Base-by-base conservation (phyloP, 2,113 vertebrate species). In the Psephotus haematonotus region DNA sequence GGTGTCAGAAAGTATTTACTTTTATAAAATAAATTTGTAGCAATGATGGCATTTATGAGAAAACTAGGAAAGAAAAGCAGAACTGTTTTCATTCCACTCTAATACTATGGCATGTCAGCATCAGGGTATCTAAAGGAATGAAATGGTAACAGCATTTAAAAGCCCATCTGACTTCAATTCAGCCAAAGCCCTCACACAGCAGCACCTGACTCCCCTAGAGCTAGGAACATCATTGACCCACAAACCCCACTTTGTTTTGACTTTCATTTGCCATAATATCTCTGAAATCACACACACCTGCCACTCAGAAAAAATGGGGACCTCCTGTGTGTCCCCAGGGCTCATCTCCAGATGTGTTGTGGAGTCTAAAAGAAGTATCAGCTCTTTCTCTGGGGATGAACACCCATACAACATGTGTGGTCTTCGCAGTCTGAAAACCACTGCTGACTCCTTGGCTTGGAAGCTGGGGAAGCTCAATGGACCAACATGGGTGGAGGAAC, bases 91-190 rank as follows among this genome's bases (percentile, higher is more conserved):
- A 82, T 71, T 86, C 46, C 60, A 79, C 2, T 2, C 20, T 25
- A 68, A 20, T 50, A 44, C n/a, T 83, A 37, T 7, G 2, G 6
- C 22, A 12, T 49, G 63, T 75, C n/a, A 68, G 39, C 52, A 82
- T 65, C 59, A 77, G 57, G 19, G 9, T 68, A 68, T 65, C 46
- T 59, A 71, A 83, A 84, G 46, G 55, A 92, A 79, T 0, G 6
- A 80, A 79, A 82, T 44, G 3, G 44, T 39, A 83, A 86, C 15
- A 47, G 28, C 37, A 62, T 55, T 75, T 85, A 76, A 87, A 93
- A 90, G 59, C 44, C 16, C 69, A 93, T 87, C 65, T 84, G 82
- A 87, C n/a, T 94, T 78, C 49, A 82, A 71, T 92, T 84, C 77
- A 91, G n/a, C 28, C 50, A 71, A 35, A 68, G 62, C 46, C 39